Conservation (phyloP, 2,888 invertebrate genomes). For the Lacanobia oleracea region DNA sequence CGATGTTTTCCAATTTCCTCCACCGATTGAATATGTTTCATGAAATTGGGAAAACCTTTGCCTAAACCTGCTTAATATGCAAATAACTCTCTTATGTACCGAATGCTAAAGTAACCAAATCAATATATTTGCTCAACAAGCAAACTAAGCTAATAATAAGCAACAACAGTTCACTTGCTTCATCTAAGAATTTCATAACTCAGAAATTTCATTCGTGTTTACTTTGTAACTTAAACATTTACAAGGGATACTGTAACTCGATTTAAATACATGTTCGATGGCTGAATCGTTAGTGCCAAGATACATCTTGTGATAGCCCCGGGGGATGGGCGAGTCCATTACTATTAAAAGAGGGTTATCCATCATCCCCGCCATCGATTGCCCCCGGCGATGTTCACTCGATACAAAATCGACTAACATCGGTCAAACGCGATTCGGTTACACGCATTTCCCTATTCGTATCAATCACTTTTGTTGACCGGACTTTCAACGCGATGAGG, state of each 20-base stretch:
- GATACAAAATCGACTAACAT: conserved; percentile 71
- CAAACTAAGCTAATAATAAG: conserved; percentile 29
- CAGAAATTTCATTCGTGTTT: conserved; percentile 46
- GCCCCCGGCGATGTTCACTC: conserved; percentile 56
- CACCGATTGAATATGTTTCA: conserved; percentile 1
- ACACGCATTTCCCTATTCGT: conserved; percentile 61
- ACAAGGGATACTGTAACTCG: conserved; percentile 35
- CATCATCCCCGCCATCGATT: conserved; percentile 59
- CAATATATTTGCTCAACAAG: conserved; percentile 14
- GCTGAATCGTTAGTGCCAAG: conserved; percentile 58
- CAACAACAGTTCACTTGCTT: conserved; percentile 5
- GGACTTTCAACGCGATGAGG: conserved; percentile 41
- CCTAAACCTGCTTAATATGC: background rate
- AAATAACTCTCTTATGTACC: conserved; percentile 19
- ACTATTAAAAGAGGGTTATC: conserved; percentile 67
- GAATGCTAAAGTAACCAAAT: conserved; percentile 9
- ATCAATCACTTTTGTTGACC: conserved; percentile 66
- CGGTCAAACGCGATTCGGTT: conserved; percentile 67
- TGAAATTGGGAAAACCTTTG: background rate
- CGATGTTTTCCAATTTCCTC: conserved; percentile 25
- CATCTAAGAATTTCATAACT: conserved; percentile 31
- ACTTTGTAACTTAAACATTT: conserved; percentile 43
- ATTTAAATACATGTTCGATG: conserved; percentile 55
- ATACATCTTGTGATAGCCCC: conserved; percentile 58
- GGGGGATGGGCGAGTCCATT: conserved; percentile 57